These are phyloP conservation scores for Lordiphosa andalusiaca DNA, from an alignment of 2,888 invertebrate genomes.

Conservation along the genomic window DNA sequence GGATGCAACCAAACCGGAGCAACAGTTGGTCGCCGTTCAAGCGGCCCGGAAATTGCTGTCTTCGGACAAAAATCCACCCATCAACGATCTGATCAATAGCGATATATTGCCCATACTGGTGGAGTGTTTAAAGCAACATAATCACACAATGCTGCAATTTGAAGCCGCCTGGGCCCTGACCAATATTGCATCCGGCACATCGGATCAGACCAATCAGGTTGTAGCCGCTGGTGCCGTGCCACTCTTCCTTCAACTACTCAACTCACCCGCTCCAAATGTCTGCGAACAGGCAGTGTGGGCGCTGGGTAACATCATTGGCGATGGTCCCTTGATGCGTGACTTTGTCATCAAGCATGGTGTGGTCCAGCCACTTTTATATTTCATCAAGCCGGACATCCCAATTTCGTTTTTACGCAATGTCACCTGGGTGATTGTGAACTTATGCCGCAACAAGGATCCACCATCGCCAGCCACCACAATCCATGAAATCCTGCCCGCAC, in stretches of 20 bases:
- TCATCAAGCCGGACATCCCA: conserved; percentile 97
- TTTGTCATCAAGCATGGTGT: conserved; percentile 97
- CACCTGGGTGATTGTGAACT: conserved; percentile 99
- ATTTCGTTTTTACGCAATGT: conserved; percentile 98
- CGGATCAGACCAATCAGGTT: conserved; percentile 94
- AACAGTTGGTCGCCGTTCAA: conserved; percentile 95
- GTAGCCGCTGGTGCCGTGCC: conserved; percentile 97
- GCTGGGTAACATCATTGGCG: conserved; percentile 90
- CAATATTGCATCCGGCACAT: conserved; percentile 97
- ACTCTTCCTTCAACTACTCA: conserved; percentile 93
- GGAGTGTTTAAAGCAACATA: conserved; percentile 91
- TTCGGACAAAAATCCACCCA: conserved; percentile 98
- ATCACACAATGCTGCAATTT: conserved; percentile 94
- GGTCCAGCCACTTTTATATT: conserved; percentile 94
- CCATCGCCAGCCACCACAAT: conserved; percentile 95
- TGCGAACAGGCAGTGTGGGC: conserved; percentile 99
- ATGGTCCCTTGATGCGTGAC: conserved; percentile 96
- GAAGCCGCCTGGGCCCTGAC: conserved; percentile 99
- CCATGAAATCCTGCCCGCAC: conserved; percentile 94
- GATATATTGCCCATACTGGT: conserved; percentile 97
- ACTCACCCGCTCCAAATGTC: conserved; percentile 97
- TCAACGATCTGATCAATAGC: conserved; percentile 95
- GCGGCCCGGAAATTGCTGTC: conserved; percentile 97
- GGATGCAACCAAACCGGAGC: conserved; percentile 88
- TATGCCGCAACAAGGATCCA: conserved; percentile 99